Conservation (phyloP, 2,888 invertebrate species). For the Hirtodrosophila alboralis region DNA sequence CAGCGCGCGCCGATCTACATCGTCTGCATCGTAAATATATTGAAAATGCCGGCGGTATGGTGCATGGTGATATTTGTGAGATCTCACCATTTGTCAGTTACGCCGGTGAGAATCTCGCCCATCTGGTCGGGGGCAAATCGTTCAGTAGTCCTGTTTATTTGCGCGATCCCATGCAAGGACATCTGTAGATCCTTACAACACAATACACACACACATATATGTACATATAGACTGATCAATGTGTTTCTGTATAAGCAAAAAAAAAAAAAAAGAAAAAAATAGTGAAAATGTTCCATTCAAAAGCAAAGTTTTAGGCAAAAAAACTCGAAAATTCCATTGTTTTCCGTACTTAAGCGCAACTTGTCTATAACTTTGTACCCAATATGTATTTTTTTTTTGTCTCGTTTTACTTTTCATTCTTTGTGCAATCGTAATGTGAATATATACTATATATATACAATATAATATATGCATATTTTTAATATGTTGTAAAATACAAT, state of each 20-base stretch:
- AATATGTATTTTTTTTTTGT: slow-evolving; percentile 29
- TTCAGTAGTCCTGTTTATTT: slow-evolving; percentile 88
- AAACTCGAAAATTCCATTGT: slow-evolving; percentile 38
- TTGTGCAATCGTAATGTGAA: slow-evolving; percentile 65
- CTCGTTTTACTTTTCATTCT: slow-evolving; percentile 29
- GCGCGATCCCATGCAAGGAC: slow-evolving; percentile 82
- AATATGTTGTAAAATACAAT: slow-evolving; percentile 28
- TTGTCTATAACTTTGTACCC: slow-evolving; percentile 20
- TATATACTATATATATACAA: slow-evolving; percentile 45
- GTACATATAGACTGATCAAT: slow-evolving; percentile 56
- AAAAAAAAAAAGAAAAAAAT: no score
- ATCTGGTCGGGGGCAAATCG: slow-evolving; percentile 87
- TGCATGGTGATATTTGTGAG: slow-evolving; percentile 90
- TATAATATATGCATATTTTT: slow-evolving; percentile 39
- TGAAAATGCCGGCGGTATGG: slow-evolving; percentile 91
- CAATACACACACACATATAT: slow-evolving; percentile 22
- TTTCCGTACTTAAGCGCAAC: slow-evolving; percentile 49
- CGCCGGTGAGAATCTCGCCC: slow-evolving; percentile 92
- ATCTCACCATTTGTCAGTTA: slow-evolving; percentile 96
- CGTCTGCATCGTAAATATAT: slow-evolving; percentile 92
- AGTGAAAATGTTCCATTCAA: slow-evolving; percentile 15
- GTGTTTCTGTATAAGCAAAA: slow-evolving; percentile 39
- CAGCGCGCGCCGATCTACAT: slow-evolving; percentile 91
- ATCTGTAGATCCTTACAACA: slow-evolving; percentile 54
- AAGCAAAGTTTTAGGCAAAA: slow-evolving; percentile 5